Percentiles rank a stretch among this genome's conserved stretches.
These are phyloP conservation scores for Monoplex corrugatus DNA, from an alignment of 2,888 invertebrate genomes.

Conservation along the genomic window DNA sequence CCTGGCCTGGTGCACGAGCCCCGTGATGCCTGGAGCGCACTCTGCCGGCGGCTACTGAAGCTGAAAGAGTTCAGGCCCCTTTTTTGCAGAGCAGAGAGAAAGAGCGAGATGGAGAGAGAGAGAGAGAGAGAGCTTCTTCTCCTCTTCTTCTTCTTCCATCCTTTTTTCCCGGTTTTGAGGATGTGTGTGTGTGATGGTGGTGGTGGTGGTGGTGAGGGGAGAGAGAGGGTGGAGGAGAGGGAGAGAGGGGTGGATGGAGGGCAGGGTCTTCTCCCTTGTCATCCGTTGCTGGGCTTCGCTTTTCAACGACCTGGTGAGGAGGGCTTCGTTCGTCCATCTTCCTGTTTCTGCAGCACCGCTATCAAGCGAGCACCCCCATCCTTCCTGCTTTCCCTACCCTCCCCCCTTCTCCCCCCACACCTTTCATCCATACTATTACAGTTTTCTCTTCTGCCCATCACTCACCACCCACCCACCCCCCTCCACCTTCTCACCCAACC, in stretches of 20 bases:
- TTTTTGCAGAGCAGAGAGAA: background rate
- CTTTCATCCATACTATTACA: too few relatives aligned
- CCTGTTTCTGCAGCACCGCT: background rate
- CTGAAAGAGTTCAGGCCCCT: background rate
- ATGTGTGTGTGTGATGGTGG: background rate
- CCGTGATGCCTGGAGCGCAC: conserved; percentile 50
- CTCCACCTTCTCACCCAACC: too few relatives aligned
- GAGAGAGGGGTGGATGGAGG: too few relatives aligned
- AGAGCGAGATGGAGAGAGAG: background rate
- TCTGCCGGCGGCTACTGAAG: conserved; percentile 41
- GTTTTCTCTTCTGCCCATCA: too few relatives aligned
- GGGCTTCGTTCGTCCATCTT: too few relatives aligned
- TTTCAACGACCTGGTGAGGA: too few relatives aligned
- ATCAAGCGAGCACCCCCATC: background rate
- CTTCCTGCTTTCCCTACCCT: background rate
- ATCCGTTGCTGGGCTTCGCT: too few relatives aligned
- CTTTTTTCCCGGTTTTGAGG: background rate
- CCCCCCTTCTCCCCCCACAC: too few relatives aligned
- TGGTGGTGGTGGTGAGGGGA: too few relatives aligned
- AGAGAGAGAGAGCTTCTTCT: background rate
- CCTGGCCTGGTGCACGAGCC: conserved; percentile 66
- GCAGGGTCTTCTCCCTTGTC: background rate
- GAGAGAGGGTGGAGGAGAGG: too few relatives aligned
- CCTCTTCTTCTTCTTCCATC: too few relatives aligned
- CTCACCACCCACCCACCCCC: too few relatives aligned